phyloP scores from a whole-genome alignment of 92 coral and sea anemone genomes.

The Phymanthus crucifer region DNA sequence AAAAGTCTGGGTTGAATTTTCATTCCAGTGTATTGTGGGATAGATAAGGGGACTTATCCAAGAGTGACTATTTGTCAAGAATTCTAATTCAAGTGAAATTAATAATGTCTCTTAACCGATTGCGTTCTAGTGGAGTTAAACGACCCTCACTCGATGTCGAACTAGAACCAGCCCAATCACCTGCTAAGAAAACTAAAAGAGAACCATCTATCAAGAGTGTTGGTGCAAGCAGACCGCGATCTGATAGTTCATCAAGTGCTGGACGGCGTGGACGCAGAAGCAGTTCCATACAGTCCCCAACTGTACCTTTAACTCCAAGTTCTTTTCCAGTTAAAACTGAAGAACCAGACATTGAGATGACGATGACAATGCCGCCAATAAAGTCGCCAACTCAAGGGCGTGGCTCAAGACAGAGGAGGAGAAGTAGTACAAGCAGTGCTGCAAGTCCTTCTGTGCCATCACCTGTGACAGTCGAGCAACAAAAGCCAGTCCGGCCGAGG shows the following conservation, averaged over 20 bases:
- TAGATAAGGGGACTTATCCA: no score
- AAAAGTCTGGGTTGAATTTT: no score
- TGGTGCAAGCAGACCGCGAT: conserved; percentile 64
- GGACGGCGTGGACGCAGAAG: conserved; percentile 81
- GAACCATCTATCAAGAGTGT: conserved; percentile 74
- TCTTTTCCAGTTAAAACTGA: conserved; percentile 81
- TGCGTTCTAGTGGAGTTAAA: conserved; percentile 49
- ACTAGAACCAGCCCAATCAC: conserved; percentile 58
- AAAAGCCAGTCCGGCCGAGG: conserved; percentile 70
- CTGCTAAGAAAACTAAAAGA: conserved; percentile 76
- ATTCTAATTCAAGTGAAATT: neutral
- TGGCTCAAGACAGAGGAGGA: conserved; percentile 51
- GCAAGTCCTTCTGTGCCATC: conserved; percentile 82
- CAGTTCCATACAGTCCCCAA: conserved; percentile 78
- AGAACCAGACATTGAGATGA: conserved; percentile 66
- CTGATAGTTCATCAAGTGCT: conserved; percentile 69
- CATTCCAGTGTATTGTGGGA: no score
- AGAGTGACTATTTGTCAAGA: no score
- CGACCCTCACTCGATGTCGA: conserved; percentile 67
- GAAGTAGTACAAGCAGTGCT: conserved; percentile 70
- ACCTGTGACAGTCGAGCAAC: conserved; percentile 57
- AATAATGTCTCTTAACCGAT: neutral
- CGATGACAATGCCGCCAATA: conserved; percentile 48
- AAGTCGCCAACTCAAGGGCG: conserved; percentile 74
- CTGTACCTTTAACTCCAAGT: conserved; percentile 53